Evolutionary conservation across 2,888 invertebrate species (phyloP).

Genomic region (Scaeva pyrastri): DNA sequence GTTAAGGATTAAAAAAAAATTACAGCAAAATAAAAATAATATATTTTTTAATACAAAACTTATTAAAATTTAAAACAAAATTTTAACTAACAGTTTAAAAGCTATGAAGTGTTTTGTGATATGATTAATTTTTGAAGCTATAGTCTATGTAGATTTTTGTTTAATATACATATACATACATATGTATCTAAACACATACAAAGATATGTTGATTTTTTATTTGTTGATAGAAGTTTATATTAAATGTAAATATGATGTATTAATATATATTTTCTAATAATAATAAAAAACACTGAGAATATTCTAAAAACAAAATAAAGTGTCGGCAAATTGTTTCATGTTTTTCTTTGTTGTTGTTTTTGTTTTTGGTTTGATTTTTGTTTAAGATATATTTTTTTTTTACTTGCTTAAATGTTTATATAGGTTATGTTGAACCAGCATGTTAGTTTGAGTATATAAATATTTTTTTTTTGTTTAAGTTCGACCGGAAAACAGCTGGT

Average conservation of each 20-base stretch:
- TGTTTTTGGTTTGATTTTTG: constrained; percentile 18
- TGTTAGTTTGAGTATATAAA: constrained; percentile 57
- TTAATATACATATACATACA: no score
- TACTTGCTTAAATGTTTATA: constrained; percentile 41
- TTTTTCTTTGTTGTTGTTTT: constrained; percentile 17
- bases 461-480: constrained; percentile 83
- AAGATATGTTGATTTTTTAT: constrained; percentile 28
- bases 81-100: background rate
- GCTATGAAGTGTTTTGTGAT: background rate
- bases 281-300: constrained; percentile 52
- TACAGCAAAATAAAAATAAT: background rate
- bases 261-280: background rate
- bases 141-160: constrained; percentile 6
- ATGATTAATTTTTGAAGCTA: constrained; percentile 11
- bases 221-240: constrained; percentile 11
- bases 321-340: constrained; percentile 43
- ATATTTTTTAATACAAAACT: background rate
- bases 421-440: constrained; percentile 64
- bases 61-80: background rate
- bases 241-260: constrained; percentile 44
- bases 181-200: background rate
- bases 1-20: background rate
- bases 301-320: constrained; percentile 37
- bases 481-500: constrained; percentile 88
- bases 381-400: constrained; percentile 20